Evolutionary conservation across 1,140 invertebrate genomes (phyloP).

Genomic region (Drosophila seguyi): DNA sequence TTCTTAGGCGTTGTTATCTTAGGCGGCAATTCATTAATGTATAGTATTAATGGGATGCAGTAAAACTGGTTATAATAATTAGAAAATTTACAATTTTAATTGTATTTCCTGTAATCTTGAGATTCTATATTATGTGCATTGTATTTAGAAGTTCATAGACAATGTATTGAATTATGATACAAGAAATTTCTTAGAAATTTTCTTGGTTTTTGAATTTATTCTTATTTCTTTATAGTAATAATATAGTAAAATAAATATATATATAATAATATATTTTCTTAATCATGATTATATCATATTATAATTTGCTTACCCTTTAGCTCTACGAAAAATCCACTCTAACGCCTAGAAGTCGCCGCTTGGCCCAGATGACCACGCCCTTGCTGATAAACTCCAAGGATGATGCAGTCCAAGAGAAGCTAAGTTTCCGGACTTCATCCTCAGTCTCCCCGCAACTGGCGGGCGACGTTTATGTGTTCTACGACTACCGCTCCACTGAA

Average conservation of each 20-base stretch:
- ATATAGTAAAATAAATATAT: too few species aligned
- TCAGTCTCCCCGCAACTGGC: conserved; percentile 35
- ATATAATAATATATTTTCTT: too few species aligned
- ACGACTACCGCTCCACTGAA: conserved; percentile 51
- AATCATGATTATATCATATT: too few species aligned
- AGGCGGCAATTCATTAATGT: not conserved
- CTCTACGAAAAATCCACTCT: conserved; percentile 71
- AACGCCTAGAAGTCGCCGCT: conserved; percentile 48
- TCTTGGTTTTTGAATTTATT: too few species aligned
- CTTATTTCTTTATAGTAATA: too few species aligned
- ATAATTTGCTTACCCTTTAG: conserved; percentile 30
- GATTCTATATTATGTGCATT: too few species aligned
- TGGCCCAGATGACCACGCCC: conserved; percentile 54
- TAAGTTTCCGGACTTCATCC: conserved; percentile 24
- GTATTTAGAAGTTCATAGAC: too few species aligned
- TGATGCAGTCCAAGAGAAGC: conserved; percentile 24
- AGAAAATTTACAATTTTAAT: not conserved
- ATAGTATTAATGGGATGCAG: not conserved
- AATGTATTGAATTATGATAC: too few species aligned
- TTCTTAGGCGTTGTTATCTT: not conserved
- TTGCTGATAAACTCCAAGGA: conserved; percentile 16
- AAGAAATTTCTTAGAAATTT: too few species aligned
- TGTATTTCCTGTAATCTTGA: not conserved
- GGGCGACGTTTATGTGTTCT: conserved; percentile 54
- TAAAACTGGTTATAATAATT: not conserved